These are phyloP conservation scores for Aphelenchoides besseyi DNA, from an alignment of 1,140 invertebrate genomes.

Conservation along the genomic window DNA sequence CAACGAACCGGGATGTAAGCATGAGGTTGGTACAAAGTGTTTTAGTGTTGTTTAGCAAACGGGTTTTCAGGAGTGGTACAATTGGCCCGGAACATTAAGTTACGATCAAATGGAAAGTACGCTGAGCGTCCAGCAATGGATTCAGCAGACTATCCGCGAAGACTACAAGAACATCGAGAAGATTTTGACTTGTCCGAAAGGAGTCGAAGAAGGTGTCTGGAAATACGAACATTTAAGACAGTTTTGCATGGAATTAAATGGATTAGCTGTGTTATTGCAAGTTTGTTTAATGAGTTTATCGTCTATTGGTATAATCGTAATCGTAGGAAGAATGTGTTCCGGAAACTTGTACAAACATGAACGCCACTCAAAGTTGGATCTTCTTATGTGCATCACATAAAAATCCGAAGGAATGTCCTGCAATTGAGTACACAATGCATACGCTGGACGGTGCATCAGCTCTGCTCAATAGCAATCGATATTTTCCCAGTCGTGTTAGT, in stretches of 20 bases:
- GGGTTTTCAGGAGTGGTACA: conserved; percentile 79
- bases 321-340: conserved; percentile 89
- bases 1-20: conserved; percentile 56
- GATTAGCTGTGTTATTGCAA: conserved; percentile 79
- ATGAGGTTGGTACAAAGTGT: conserved; percentile 12
- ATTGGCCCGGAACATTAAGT: conserved; percentile 93
- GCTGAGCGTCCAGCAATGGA: conserved; percentile 94
- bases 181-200: conserved; percentile 90
- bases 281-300: conserved; percentile 51
- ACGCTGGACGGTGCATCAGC: conserved; percentile 98
- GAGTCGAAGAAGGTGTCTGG: conserved; percentile 98
- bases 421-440: conserved; percentile 97
- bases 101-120: conserved; percentile 99
- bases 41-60: conserved; percentile 1
- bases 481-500: conserved; percentile 97
- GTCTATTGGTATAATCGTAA: not conserved
- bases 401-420: conserved; percentile 98
- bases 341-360: conserved; percentile 96
- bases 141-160: conserved; percentile 91
- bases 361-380: conserved; percentile 80
- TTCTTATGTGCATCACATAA: conserved; percentile 99
- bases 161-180: conserved; percentile 88
- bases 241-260: conserved; percentile 79
- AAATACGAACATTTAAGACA: conserved; percentile 96
- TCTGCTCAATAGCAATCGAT: conserved; percentile 97